Base-by-base conservation (phyloP, 2,888 invertebrate genomes). In the Conus canariensis region DNA sequence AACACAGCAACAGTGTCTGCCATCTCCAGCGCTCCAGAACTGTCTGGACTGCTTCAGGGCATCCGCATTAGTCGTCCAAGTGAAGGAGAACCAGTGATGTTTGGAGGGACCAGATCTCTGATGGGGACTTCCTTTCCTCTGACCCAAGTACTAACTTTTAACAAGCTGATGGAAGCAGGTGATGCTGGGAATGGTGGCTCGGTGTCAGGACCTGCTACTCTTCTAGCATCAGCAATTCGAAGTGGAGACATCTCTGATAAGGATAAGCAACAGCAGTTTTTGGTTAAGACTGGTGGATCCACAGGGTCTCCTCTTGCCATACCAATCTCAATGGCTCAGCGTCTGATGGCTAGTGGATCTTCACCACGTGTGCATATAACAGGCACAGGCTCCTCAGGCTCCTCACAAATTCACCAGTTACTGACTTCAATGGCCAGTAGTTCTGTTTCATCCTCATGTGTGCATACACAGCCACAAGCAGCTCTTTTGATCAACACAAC, bases 391-490 rank as follows among this genome's bases (percentile, higher is more conserved):
- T 90, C 94, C 14, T 91, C 92, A 92, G 90, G 96, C 92, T 85
- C 89, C 30, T 90, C 95, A 91, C 92, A 96, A 92, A 93, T 95
- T 90, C 94, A 96, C 93, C 93, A 96, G 94, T 95, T 95, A 5
- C 90, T 95, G 19, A 92, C 94, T 4, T 89, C 89, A 19, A 85
- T 89, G 10, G 89, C 89, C 59, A 91, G 92, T 19, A 90, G 87
- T 58, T 88, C 88, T 19, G 64, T 25, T 58, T 67, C 64, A 19
- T 25, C 30, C 22, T 7, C 88, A 19, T 56, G 64, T 58, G n/a
- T 83, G 3, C 85, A 74, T 12, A n/a, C 70, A 4, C 58, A 30
- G 0, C 70, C 86, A 30, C 64, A 59, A 87, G 70, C 90, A 12
- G 77, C 88, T 30, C 58, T 77, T 83, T 12, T 85, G 58, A 64